These are phyloP conservation scores for Myotis yumanensis DNA, from an alignment of 2,113 vertebrate genomes.

Conservation along the genomic window DNA sequence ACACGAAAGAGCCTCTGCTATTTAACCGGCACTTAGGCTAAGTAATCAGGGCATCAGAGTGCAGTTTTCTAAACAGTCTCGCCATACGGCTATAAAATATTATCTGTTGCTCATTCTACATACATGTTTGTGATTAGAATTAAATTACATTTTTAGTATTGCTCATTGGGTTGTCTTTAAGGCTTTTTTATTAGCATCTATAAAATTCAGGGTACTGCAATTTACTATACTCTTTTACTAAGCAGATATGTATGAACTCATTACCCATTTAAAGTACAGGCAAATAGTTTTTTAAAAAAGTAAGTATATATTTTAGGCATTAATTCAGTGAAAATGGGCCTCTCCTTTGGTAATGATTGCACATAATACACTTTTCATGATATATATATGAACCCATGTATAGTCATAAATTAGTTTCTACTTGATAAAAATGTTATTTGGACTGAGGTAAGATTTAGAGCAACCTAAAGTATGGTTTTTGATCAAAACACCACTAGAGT, in stretches of 20 bases:
- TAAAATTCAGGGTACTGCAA: slow-evolving; percentile 45
- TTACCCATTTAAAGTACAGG: too few species aligned
- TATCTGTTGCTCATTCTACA: slow-evolving; percentile 54
- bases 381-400: neutral
- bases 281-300: too few species aligned
- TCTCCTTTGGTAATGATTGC: neutral
- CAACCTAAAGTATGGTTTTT: neutral
- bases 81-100: slow-evolving; percentile 47
- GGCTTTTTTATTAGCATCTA: slow-evolving; percentile 20
- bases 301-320: neutral
- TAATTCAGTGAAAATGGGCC: neutral
- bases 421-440: neutral
- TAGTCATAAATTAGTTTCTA: neutral
- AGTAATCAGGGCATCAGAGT: neutral
- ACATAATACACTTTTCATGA: neutral
- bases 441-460: neutral
- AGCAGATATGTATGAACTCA: neutral
- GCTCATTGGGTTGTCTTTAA: neutral
- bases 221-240: slow-evolving; percentile 52
- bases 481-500: neutral
- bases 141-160: slow-evolving; percentile 68
- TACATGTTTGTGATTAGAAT: slow-evolving; percentile 63
- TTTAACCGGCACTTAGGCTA: neutral
- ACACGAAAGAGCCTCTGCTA: neutral
- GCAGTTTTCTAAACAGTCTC: neutral